Conservation (phyloP, 2,113 vertebrate genomes). For the Bambusicola thoracicus region DNA sequence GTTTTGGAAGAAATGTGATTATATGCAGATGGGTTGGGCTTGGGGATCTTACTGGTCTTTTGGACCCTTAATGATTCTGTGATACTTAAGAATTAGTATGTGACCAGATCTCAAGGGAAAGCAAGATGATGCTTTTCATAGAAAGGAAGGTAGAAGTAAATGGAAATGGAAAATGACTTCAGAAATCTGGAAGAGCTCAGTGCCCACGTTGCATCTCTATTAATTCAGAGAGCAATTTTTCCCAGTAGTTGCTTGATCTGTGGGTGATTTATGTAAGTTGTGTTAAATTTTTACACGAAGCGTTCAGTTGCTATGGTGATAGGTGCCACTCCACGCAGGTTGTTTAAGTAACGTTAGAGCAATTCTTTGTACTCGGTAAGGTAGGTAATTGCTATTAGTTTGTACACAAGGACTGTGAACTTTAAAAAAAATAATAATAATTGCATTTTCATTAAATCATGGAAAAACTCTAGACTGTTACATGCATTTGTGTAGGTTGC, state of each 20-base stretch:
- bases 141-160: slow-evolving; percentile 4
- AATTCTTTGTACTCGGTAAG: slow-evolving; percentile 26
- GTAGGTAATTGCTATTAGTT: slow-evolving; percentile 32
- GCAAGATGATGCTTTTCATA: neutral
- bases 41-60: no score
- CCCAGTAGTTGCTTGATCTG: slow-evolving; percentile 16
- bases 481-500: neutral
- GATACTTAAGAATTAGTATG: neutral
- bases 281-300: slow-evolving; percentile 47
- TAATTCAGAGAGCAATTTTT: slow-evolving; percentile 27
- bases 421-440: neutral
- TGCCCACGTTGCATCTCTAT: neutral
- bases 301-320: slow-evolving; percentile 65
- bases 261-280: slow-evolving; percentile 57
- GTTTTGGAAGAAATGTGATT: neutral
- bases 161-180: slow-evolving; percentile 27
- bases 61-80: no score
- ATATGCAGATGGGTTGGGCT: neutral
- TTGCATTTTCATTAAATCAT: neutral
- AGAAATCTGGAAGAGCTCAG: neutral
- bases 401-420: slow-evolving; percentile 34
- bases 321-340: slow-evolving; percentile 20
- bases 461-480: neutral
- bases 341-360: slow-evolving; percentile 57
- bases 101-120: neutral